Evolutionary conservation across 92 coral and sea anemone species (phyloP), one percentile per base, ranked within the genome.

Genomic region (Phymanthus crucifer): DNA sequence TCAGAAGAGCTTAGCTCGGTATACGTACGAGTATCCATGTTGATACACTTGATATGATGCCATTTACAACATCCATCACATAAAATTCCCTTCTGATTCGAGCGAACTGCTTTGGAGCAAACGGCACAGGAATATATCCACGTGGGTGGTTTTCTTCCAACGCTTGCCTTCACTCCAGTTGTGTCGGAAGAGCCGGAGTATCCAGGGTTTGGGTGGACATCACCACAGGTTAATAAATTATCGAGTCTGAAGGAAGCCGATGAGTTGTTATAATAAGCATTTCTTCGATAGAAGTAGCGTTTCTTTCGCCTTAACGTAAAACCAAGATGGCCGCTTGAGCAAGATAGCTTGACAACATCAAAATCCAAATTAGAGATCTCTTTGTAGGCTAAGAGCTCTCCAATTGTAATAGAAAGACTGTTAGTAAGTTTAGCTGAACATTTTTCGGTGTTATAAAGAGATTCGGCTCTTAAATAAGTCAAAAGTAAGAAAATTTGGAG

Each of bases 41-140:
- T 48, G 46, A 74, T 75, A 31, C 81, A 83, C 76, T 83, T 83
- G 16, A 66, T 48, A 38, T 83, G 86, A 64, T 75, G 32, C 86
- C 86, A 83, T 66, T 75, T 83, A 47, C 76, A 75, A 48, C 85
- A 82, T 6, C 85, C 75, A 31, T 82, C 85, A 73, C 85, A 74
- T 8, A 58, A 69, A 50, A 82, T 75, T 24, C 86, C 86, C 73
- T 83, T 83, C 45, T 83, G 86, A 61, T 83, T 83, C 21, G 80
- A 82, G 65, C 80, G 75, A 26, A 74, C 86, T 43, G 80, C 37
- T 23, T 74, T 58, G 3, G 74, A 74, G 38, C 85, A 72, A 24
- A 66, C 43, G 23, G 65, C 77, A 81, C 79, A 81, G 27, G 85
- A 71, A 71, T 81, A 61, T 66, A 72, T 81, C 85, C 85, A 73